These are phyloP conservation scores for Zaprionus ghesquierei DNA, from an alignment of 1,140 invertebrate species.

Conservation along the genomic window DNA sequence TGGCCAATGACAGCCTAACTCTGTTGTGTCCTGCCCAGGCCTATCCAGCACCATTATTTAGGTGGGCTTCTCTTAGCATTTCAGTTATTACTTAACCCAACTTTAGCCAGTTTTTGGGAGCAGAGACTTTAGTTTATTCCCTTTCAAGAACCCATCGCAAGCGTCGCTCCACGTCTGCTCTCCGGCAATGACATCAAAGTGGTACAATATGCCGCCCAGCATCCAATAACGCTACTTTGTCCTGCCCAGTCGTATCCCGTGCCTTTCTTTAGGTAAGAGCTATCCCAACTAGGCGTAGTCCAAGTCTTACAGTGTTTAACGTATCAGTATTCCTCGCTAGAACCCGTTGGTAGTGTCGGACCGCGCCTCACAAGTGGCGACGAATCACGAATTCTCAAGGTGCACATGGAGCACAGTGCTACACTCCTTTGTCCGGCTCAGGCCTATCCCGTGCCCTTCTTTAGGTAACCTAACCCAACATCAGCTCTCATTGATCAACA, in stretches of 20 bases:
- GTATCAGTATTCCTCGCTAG: slow-evolving; percentile 74
- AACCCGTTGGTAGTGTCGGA: slow-evolving; percentile 88
- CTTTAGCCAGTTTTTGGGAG: slow-evolving; percentile 40
- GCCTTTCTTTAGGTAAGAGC: slow-evolving; percentile 85
- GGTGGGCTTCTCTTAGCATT: slow-evolving; percentile 83
- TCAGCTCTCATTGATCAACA: neutral
- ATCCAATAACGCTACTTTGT: slow-evolving; percentile 85
- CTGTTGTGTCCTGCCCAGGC: slow-evolving; percentile 89
- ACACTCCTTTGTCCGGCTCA: slow-evolving; percentile 87
- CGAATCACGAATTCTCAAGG: slow-evolving; percentile 73
- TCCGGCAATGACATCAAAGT: slow-evolving; percentile 83
- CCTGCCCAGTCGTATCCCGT: slow-evolving; percentile 89
- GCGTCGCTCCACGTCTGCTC: slow-evolving; percentile 86
- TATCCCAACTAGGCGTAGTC: slow-evolving; percentile 47
- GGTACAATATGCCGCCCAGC: slow-evolving; percentile 86
- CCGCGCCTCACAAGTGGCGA: slow-evolving; percentile 85
- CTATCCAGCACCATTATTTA: slow-evolving; percentile 88
- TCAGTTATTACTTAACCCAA: slow-evolving; percentile 81
- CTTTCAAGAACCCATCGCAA: slow-evolving; percentile 83
- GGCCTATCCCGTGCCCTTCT: slow-evolving; percentile 87
- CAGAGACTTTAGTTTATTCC: neutral
- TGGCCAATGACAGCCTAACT: slow-evolving; percentile 84
- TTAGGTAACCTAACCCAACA: slow-evolving; percentile 84
- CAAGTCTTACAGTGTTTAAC: neutral
- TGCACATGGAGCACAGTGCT: slow-evolving; percentile 57